Evolutionary conservation across 2,888 invertebrate species (phyloP), one percentile per base, ranked within the genome.

Genomic region (Rhamnusium bicolor): DNA sequence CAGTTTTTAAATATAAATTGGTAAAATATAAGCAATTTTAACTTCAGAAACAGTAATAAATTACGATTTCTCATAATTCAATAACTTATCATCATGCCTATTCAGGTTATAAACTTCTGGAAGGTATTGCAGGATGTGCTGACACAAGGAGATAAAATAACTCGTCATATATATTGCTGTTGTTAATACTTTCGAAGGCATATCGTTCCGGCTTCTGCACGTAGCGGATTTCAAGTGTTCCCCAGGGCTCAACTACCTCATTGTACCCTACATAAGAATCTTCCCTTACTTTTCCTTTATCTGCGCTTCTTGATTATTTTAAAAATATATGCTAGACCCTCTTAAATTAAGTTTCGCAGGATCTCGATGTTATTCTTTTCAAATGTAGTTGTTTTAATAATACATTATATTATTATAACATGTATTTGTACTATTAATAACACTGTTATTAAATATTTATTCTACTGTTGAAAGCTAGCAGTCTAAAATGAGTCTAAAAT

Each of bases 231-330:
- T 61, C 40, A 54, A 70, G 61, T 40, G 56, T 62, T 53, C 69
- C 69, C 69, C 53, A 53, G 69, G 24, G 69, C 62, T 53, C 46
- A 29, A 18, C 32, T 14, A 40, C 56, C 54, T 56, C 40, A 66
- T 32, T 53, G 54, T 40, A 29, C 68, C 56, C 58, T 40, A 54
- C 54, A 53, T 32, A 69, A 61, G 21, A 70, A 19, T 54, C 53
- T 53, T 18, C 27, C n/a, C 62, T 32, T 19, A 62, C 56, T 51
- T 53, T 53, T 53, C 14, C 29, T 40, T 69, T 69, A 69, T 69
- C 69, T 62, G 27, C 62, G 51, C 32, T 46, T 18, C 60, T 60
- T 61, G 69, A 69, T 69, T 69, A 69, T 69, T 60, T 69, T 58
- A 32, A 58, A 68, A 68, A 66, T 66, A 66, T 66, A 54, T 53